Percentiles rank a stretch among this genome's conserved stretches.
Conservation (phyloP, 2,888 invertebrate genomes). For the Criorhina ranunculi region DNA sequence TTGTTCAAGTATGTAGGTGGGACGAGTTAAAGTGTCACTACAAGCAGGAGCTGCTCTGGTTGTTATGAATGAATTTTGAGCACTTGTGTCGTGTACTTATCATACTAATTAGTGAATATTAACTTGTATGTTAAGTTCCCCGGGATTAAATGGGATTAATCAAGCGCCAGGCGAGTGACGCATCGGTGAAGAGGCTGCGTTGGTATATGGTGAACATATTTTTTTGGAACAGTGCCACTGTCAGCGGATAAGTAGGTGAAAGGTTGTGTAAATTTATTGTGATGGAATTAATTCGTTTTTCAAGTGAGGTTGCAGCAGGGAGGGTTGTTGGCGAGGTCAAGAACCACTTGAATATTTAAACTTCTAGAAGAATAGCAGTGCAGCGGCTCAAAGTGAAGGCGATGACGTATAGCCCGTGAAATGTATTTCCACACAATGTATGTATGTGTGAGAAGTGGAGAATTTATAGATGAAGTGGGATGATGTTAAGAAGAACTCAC, state of each 20-base stretch:
- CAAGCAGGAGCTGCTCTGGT: not conserved
- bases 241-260: not conserved
- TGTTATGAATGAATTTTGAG: slow-evolving; percentile 56
- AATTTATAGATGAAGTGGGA: no score
- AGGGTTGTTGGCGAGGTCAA: no score
- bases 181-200: not conserved
- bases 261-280: not conserved
- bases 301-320: not conserved
- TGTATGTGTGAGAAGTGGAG: no score
- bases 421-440: no score
- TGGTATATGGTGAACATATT: not conserved
- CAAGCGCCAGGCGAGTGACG: slow-evolving; percentile 9
- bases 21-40: slow-evolving; percentile 26
- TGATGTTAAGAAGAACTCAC: no score
- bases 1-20: slow-evolving; percentile 19
- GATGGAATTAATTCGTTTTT: not conserved
- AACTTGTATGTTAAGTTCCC: slow-evolving; percentile 29
- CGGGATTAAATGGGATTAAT: slow-evolving; percentile 43
- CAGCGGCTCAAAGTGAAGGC: no score
- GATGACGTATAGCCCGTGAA: no score
- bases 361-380: no score
- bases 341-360: no score
- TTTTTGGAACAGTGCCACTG: not conserved
- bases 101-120: slow-evolving; percentile 56
- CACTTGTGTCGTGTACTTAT: slow-evolving; percentile 46